Conservation (phyloP, 2,888 invertebrate genomes). For the Linyphia triangularis region DNA sequence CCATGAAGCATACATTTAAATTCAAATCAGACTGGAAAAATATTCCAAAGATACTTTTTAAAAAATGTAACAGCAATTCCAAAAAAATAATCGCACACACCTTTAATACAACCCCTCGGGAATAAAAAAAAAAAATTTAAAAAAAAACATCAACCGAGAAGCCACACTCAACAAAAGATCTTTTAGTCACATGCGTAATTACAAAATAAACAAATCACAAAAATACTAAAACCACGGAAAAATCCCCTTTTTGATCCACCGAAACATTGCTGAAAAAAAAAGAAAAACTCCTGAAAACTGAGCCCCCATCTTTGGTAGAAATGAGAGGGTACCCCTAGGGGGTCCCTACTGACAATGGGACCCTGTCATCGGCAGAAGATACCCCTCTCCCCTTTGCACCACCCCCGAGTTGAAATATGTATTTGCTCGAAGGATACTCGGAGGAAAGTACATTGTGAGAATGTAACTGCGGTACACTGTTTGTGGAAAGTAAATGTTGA, state of each 20-base stretch:
- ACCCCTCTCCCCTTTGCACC: constrained; percentile 15
- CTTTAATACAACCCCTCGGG: too few species aligned
- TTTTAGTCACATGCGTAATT: background rate
- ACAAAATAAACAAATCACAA: constrained; percentile 6
- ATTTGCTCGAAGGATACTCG: background rate
- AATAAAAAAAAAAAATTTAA: too few species aligned
- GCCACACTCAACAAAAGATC: background rate
- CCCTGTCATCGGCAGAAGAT: constrained; percentile 40
- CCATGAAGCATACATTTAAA: too few species aligned
- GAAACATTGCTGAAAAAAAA: background rate
- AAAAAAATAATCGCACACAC: too few species aligned
- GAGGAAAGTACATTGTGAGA: background rate
- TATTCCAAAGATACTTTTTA: background rate
- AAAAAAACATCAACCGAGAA: background rate
- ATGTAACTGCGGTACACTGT: too few species aligned
- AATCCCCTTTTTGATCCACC: background rate
- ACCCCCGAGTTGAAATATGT: background rate
- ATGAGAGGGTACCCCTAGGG: constrained; percentile 2
- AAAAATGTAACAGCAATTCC: background rate
- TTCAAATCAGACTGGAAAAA: background rate
- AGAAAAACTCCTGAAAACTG: background rate
- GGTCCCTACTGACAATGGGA: constrained; percentile 13
- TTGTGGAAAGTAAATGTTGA: too few species aligned
- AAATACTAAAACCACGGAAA: background rate
- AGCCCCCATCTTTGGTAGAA: constrained; percentile 23